Evolutionary conservation across 92 coral and sea anemone species (phyloP).

Genomic region (Blastomussa wellsi): DNA sequence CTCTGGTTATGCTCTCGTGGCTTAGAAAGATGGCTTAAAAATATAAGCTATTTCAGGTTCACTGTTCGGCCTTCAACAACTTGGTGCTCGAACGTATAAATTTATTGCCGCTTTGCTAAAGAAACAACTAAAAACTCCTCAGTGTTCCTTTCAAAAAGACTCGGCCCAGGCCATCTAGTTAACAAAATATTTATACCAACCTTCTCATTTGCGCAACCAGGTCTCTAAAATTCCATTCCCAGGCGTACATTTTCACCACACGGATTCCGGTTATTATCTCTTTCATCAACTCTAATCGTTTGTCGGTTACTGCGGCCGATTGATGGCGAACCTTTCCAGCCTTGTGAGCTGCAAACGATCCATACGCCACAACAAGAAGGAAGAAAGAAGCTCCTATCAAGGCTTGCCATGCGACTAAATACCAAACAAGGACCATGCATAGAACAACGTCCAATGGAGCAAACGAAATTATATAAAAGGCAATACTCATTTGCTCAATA

Average conservation of each 20-base stretch:
- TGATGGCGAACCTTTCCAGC: slow-evolving; percentile 1
- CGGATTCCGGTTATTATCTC: slow-evolving; percentile 24
- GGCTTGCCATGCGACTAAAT: slow-evolving; percentile 28
- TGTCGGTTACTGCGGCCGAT: slow-evolving; percentile 7
- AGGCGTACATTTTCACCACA: slow-evolving; percentile 26
- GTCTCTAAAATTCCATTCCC: slow-evolving; percentile 34
- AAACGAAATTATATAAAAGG: background rate
- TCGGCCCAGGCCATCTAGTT: no score
- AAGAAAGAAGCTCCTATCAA: slow-evolving; percentile 2
- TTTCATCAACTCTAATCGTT: slow-evolving; percentile 20
- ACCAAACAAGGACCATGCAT: slow-evolving; percentile 3
- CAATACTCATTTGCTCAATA: background rate
- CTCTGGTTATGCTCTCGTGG: no score
- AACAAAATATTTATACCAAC: background rate
- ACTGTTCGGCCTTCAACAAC: no score
- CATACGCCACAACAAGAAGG: background rate
- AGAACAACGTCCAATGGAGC: background rate
- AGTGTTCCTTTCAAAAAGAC: no score
- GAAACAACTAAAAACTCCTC: no score
- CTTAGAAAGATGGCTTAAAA: no score
- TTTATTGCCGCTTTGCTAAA: no score
- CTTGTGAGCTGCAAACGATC: background rate
- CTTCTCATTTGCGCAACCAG: slow-evolving; percentile 16
- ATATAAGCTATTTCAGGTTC: no score
- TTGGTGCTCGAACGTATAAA: no score